phyloP scores from a whole-genome alignment of 2,797 vertebrate genomes.

The Craterocephalus amniculus region DNA sequence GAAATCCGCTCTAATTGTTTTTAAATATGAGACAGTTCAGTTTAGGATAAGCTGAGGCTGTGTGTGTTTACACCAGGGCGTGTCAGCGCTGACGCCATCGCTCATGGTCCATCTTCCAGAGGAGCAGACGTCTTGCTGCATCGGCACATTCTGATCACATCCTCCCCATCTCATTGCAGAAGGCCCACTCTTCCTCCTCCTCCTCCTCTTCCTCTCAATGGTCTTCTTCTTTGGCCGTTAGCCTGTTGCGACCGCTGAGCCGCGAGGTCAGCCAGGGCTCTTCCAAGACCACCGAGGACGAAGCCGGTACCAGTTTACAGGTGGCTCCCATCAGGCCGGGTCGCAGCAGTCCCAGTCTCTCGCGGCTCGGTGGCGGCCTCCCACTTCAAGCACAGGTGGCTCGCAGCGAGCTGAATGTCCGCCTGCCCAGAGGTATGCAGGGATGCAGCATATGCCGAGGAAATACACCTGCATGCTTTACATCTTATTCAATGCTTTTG shows the following conservation, averaged over 20 bases:
- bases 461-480: neutral
- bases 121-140: slow-evolving; percentile 59
- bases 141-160: slow-evolving; percentile 62
- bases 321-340: slow-evolving; percentile 71
- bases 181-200: slow-evolving; percentile 71
- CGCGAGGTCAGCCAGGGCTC: slow-evolving; percentile 72
- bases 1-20: neutral
- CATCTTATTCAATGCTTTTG: neutral
- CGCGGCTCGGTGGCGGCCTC: slow-evolving; percentile 74
- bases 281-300: slow-evolving; percentile 66
- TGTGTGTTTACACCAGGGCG: neutral
- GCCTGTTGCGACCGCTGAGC: slow-evolving; percentile 73
- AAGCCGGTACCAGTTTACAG: slow-evolving; percentile 56
- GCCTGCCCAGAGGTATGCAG: slow-evolving; percentile 82
- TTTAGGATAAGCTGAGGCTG: neutral
- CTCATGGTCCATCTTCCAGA: slow-evolving; percentile 58
- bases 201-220: slow-evolving; percentile 80
- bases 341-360: slow-evolving; percentile 61
- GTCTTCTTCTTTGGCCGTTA: slow-evolving; percentile 76
- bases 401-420: slow-evolving; percentile 82
- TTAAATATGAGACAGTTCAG: neutral
- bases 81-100: slow-evolving; percentile 14
- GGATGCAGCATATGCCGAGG: neutral
- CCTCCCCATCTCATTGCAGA: slow-evolving; percentile 72
- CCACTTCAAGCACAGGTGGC: slow-evolving; percentile 89